phyloP scores from a whole-genome alignment of 2,888 invertebrate genomes.

The Peribatodes rhomboidaria region DNA sequence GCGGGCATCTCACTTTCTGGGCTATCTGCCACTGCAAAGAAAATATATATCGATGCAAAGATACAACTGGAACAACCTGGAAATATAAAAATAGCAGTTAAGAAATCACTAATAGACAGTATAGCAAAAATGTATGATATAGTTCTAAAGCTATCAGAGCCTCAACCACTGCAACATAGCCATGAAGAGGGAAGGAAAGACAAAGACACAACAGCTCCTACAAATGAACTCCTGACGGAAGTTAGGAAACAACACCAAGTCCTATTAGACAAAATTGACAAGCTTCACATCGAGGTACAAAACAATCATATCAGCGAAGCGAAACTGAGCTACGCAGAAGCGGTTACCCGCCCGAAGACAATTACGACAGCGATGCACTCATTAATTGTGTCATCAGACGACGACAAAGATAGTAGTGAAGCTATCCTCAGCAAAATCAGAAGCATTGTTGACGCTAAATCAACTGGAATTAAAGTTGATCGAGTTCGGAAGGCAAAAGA shows the following conservation, averaged over 20 bases:
- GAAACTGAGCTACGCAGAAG: neutral
- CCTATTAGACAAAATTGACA: conserved; percentile 5
- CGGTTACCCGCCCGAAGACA: neutral
- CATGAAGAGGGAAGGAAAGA: neutral
- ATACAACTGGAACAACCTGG: neutral
- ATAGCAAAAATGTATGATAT: neutral
- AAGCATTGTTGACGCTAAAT: conserved; percentile 4
- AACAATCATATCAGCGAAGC: neutral
- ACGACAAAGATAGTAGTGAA: neutral
- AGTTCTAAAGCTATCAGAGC: neutral
- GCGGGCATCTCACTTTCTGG: neutral
- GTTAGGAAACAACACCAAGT: neutral
- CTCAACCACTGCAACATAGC: neutral
- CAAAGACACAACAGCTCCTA: neutral
- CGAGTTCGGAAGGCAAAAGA: neutral
- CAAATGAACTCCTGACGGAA: neutral
- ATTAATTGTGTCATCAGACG: neutral
- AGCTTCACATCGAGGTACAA: conserved; percentile 3
- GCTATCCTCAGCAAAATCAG: neutral
- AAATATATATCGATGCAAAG: neutral
- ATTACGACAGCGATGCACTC: neutral
- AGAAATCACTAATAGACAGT: neutral
- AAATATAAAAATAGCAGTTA: conserved; percentile 1
- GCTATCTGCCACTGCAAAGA: neutral
- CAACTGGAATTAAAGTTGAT: conserved; percentile 3